Evolutionary conservation across 2,113 vertebrate genomes (phyloP).

Genomic region (Microcebus jonahi): DNA sequence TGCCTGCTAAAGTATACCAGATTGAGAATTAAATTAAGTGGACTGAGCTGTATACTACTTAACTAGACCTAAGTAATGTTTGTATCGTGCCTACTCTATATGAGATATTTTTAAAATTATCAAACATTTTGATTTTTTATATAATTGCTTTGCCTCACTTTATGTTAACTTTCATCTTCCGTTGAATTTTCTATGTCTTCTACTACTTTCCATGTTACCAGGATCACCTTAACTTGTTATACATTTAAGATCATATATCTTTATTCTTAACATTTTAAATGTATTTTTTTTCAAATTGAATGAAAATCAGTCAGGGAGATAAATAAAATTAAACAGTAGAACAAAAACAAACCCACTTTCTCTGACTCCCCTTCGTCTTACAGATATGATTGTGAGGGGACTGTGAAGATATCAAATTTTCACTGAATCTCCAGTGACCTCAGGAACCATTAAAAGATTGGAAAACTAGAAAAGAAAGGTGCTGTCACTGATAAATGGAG

Average conservation of each 20-base stretch:
- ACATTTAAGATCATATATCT: background rate
- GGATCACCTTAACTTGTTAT: background rate
- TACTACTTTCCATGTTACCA: background rate
- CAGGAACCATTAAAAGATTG: background rate
- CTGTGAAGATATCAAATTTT: background rate
- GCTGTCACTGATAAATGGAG: background rate
- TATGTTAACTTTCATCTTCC: background rate
- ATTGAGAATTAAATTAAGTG: background rate
- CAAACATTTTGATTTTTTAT: background rate
- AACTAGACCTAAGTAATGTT: background rate
- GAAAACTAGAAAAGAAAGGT: background rate
- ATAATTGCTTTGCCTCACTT: background rate
- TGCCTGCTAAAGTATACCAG: background rate
- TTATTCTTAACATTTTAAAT: constrained; percentile 18
- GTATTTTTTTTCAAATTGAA: background rate
- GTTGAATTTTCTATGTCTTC: background rate
- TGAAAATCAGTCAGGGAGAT: background rate
- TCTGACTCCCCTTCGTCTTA: background rate
- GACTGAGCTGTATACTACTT: background rate
- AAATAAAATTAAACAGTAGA: background rate
- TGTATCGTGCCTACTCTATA: background rate
- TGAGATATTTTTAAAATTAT: background rate
- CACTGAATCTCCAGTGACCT: background rate
- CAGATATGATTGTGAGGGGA: background rate
- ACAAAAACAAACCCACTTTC: background rate